A percentile compares a stretch with the other conserved stretches of the same genome.
Conservation (phyloP, 2,888 invertebrate genomes). For the Strigamia transsilvanica region DNA sequence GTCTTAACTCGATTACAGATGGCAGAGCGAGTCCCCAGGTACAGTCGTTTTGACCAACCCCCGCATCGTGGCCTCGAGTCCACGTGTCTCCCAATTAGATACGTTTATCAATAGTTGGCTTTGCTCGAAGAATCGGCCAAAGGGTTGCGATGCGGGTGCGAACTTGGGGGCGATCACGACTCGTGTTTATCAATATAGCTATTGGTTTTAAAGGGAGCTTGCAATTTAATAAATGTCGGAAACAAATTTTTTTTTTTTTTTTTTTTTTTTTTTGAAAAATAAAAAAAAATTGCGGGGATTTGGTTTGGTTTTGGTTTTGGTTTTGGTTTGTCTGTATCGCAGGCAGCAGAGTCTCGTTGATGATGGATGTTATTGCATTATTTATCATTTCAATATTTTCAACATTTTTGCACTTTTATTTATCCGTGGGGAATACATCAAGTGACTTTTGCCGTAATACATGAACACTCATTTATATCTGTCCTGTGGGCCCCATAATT, state of each 20-base stretch:
- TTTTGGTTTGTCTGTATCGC: background rate
- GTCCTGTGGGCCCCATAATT: conserved; percentile 54
- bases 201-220: background rate
- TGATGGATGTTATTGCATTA: conserved; percentile 55
- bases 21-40: conserved; percentile 49
- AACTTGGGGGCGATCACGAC: background rate
- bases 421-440: conserved; percentile 54
- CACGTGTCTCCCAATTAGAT: conserved; percentile 32
- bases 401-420: conserved; percentile 55
- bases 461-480: conserved; percentile 55
- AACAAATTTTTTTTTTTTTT: no score
- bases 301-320: background rate
- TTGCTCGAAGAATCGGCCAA: background rate
- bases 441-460: conserved; percentile 54
- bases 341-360: background rate
- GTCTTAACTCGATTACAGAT: conserved; percentile 50
- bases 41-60: conserved; percentile 51
- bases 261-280: no score
- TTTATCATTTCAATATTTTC: conserved; percentile 55
- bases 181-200: background rate
- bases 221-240: no score
- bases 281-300: background rate
- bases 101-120: conserved; percentile 35
- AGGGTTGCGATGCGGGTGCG: conserved; percentile 7
- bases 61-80: conserved; percentile 44